Percentiles rank a stretch among this genome's conserved stretches.
These are phyloP conservation scores for Ochropacha duplaris DNA, from an alignment of 2,888 invertebrate genomes.

Conservation along the genomic window DNA sequence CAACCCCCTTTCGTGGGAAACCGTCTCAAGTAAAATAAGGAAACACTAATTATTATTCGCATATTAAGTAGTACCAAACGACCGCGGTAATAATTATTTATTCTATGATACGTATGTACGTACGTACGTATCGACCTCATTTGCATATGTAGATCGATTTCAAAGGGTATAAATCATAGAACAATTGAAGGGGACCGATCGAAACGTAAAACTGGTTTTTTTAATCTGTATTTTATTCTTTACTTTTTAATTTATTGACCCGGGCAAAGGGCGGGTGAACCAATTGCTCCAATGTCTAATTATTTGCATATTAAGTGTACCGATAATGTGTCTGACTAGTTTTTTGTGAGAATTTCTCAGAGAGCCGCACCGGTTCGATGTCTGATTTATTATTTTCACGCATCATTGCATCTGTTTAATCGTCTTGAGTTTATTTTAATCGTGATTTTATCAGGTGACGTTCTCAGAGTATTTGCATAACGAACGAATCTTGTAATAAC, in stretches of 20 bases:
- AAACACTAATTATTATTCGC: conserved; percentile 79
- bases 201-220: conserved; percentile 59
- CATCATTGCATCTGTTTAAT: conserved; percentile 44
- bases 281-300: conserved; percentile 57
- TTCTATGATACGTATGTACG: conserved; percentile 1
- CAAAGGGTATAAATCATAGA: conserved; percentile 76
- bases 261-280: conserved; percentile 51
- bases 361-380: conserved; percentile 33
- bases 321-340: conserved; percentile 47
- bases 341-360: conserved; percentile 60
- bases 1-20: conserved; percentile 76
- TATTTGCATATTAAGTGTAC: conserved; percentile 71
- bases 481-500: background rate
- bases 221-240: conserved; percentile 44
- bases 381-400: conserved; percentile 60
- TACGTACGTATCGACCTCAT: conserved; percentile 38
- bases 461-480: background rate
- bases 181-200: conserved; percentile 63
- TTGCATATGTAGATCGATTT: conserved; percentile 73
- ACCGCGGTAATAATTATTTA: conserved; percentile 61
- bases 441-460: conserved; percentile 2
- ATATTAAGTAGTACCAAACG: conserved; percentile 61
- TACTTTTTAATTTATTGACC: conserved; percentile 76
- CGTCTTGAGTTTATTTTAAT: conserved; percentile 5
- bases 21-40: conserved; percentile 60